Evolutionary conservation across 1,140 invertebrate species (phyloP).

Genomic region (Linepithema humile): DNA sequence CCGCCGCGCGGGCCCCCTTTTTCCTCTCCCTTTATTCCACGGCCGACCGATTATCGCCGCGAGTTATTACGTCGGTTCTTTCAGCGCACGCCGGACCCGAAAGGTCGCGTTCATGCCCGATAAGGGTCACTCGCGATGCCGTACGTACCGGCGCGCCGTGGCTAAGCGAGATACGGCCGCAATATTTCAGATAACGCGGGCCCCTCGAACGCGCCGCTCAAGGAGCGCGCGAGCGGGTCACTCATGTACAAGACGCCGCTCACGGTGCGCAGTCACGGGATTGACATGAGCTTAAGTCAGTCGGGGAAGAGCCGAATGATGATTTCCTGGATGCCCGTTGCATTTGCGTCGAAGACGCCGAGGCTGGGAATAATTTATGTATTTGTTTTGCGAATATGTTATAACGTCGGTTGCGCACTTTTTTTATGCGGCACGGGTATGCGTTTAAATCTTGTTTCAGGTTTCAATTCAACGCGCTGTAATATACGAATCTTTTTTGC

Average conservation of each 20-base stretch:
- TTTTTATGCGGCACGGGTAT: too few relatives aligned
- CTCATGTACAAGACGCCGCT: constrained; percentile 26
- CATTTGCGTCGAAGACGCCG: constrained; percentile 41
- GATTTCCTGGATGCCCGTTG: constrained; percentile 54
- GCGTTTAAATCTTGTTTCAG: background rate
- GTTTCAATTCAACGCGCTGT: background rate
- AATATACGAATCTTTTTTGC: background rate
- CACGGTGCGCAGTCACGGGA: constrained; percentile 53
- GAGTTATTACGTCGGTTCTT: constrained; percentile 76
- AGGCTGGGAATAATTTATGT: constrained; percentile 45
- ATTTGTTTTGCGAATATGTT: background rate
- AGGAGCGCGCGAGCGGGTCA: constrained; percentile 61
- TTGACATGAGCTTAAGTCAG: constrained; percentile 55
- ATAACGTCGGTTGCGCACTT: background rate
- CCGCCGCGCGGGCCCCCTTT: constrained; percentile 52
- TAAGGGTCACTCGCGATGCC: constrained; percentile 73
- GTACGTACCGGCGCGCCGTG: constrained; percentile 56
- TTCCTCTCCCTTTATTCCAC: constrained; percentile 25
- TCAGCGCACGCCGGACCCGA: constrained; percentile 64
- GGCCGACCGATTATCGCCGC: constrained; percentile 72
- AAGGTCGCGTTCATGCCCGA: constrained; percentile 74
- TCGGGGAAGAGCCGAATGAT: constrained; percentile 52
- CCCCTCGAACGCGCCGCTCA: constrained; percentile 58
- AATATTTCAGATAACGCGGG: constrained; percentile 72
- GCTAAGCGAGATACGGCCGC: constrained; percentile 68